Evolutionary conservation across 2,113 vertebrate species (phyloP).

Genomic region (Echinops telfairi): DNA sequence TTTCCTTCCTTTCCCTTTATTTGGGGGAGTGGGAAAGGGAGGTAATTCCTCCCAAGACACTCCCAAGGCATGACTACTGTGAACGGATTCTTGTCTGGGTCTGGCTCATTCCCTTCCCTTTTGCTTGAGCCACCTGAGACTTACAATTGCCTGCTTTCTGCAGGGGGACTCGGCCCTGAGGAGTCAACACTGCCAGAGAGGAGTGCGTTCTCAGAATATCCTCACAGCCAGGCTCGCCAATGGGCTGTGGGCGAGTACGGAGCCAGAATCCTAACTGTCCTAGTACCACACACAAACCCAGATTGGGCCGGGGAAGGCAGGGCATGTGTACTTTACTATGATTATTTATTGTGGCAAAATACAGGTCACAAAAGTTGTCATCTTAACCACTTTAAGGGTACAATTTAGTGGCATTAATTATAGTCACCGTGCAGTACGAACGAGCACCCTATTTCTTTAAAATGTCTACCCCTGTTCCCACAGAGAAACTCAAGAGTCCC

Average conservation of each 20-base stretch:
- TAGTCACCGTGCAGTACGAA: neutral
- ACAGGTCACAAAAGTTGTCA: neutral
- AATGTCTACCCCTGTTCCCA: neutral
- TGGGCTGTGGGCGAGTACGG: constrained; percentile 35
- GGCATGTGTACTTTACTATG: neutral
- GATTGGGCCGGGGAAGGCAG: constrained; percentile 15
- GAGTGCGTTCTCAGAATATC: constrained; percentile 83
- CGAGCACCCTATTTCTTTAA: neutral
- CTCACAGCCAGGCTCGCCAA: constrained; percentile 77
- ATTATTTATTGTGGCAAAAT: neutral
- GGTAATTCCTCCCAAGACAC: constrained; percentile 85
- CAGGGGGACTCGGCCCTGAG: constrained; percentile 90
- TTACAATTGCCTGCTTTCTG: constrained; percentile 88
- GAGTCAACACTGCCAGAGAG: constrained; percentile 86
- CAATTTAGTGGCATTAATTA: neutral
- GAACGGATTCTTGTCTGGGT: constrained; percentile 86
- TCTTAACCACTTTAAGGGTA: neutral
- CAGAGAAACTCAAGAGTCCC: neutral
- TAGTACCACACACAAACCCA: constrained; percentile 61
- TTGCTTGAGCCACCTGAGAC: constrained; percentile 86
- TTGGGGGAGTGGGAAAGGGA: neutral
- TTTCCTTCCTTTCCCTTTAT: constrained; percentile 42
- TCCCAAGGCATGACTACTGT: constrained; percentile 84
- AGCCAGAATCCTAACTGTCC: constrained; percentile 85
- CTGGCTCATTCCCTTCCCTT: constrained; percentile 81